Conservation (phyloP, 1,140 invertebrate genomes). For the Yoshiicerus persimilis region DNA sequence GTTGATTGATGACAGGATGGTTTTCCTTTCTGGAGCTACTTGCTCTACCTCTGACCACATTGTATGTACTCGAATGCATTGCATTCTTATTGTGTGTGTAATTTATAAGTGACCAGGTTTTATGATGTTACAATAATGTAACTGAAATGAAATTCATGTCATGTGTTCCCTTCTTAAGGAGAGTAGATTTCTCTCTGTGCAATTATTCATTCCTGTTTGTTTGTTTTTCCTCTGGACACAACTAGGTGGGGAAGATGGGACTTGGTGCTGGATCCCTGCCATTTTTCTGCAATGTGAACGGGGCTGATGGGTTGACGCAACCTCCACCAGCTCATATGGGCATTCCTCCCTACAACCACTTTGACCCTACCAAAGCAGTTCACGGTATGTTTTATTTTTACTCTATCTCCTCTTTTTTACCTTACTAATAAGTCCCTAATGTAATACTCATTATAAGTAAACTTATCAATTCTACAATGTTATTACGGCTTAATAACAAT, state of each 20-base stretch:
- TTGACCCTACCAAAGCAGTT: slow-evolving; percentile 56
- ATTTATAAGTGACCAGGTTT: neutral
- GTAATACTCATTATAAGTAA: neutral
- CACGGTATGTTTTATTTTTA: slow-evolving; percentile 53
- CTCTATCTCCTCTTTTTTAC: neutral
- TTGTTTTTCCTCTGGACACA: slow-evolving; percentile 13
- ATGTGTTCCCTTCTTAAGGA: neutral
- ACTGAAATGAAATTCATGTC: neutral
- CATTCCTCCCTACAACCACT: slow-evolving; percentile 83
- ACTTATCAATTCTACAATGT: neutral
- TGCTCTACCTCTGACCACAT: neutral
- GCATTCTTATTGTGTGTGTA: neutral
- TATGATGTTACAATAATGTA: neutral
- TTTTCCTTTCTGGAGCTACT: neutral
- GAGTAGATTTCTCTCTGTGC: too few species aligned
- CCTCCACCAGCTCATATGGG: slow-evolving; percentile 97
- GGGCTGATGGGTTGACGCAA: slow-evolving; percentile 83
- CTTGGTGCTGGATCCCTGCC: slow-evolving; percentile 60
- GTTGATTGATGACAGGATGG: slow-evolving; percentile 41
- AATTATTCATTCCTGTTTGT: neutral
- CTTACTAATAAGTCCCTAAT: neutral
- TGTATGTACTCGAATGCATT: neutral
- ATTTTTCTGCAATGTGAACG: slow-evolving; percentile 78
- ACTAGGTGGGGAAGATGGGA: slow-evolving; percentile 27
- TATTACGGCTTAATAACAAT: neutral